Base-by-base conservation (phyloP, 2,113 vertebrate species). In the Heteronetta atricapilla region DNA sequence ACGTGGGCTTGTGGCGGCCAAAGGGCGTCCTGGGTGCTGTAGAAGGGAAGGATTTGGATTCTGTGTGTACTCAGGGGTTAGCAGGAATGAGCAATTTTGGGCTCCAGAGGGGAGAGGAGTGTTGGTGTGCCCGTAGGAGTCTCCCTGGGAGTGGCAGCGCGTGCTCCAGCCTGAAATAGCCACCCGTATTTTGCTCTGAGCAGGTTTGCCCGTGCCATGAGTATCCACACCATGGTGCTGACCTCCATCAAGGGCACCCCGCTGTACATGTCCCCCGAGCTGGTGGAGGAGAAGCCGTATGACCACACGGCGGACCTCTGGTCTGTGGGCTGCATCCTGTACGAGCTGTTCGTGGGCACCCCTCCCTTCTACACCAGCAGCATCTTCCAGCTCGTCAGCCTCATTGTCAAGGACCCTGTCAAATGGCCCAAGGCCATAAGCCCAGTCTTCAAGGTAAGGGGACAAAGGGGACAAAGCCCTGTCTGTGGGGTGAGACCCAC, bases 181-280 rank as follows among this genome's bases (percentile, higher is more conserved):
- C 26, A 13, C 13, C 67, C 89, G 22, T 81, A 28, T 63, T 88
- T 69, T 63, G 36, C 50, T 94, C 59, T 74, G 80, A 92, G 38
- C 88, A 99, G 99, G 52, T 99, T 99, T 98, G 99, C 99, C 18
- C 98, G 99, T 89, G 98, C 99, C 55, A 99, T 99, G 98, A 99
- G 99, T 60, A 98, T 99, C 91, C 99, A 99, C 88, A 99, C 99
- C 1, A 96, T 99, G 97, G 99, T 99, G 94, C 97, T 99, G 97
- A 99, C 99, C 3, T 99, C 99, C 72, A 99, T 99, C 97, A 99
- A 99, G 95, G 99, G 99, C 75, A 99, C 99, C 1, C 99, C 99
- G 0, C 98, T 99, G 60, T 99, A 99, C 95, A 99, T 99, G 99
- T 99, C 99, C 63, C 99, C 99, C 18, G 99, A 99, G 96, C 97